Conservation (phyloP, 2,888 invertebrate species). For the Drosophila heteroneura region DNA sequence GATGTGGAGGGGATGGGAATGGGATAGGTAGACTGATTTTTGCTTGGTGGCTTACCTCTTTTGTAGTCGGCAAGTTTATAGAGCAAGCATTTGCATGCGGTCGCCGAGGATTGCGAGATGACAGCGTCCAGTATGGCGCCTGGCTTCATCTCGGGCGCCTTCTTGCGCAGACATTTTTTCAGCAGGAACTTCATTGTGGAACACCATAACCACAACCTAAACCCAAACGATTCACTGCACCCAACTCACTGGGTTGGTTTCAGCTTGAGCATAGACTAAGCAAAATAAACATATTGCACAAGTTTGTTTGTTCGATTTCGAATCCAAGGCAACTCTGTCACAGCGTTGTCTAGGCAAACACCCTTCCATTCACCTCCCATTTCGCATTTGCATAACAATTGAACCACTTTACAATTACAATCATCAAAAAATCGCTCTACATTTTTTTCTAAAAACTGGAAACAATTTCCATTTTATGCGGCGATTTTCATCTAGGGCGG, state of each 20-base stretch:
- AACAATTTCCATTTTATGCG: neutral
- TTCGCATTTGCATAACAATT: neutral
- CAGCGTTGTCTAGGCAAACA: slow-evolving; percentile 50
- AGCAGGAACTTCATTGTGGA: slow-evolving; percentile 81
- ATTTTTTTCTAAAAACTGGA: neutral
- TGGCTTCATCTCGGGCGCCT: slow-evolving; percentile 85
- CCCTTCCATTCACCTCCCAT: neutral
- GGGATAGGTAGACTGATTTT: neutral
- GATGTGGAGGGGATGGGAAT: neutral
- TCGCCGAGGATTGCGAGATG: slow-evolving; percentile 93
- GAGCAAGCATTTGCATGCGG: slow-evolving; percentile 93
- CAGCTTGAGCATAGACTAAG: neutral
- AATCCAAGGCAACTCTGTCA: neutral
- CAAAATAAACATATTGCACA: slow-evolving; percentile 20
- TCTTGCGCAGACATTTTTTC: slow-evolving; percentile 84
- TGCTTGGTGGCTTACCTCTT: slow-evolving; percentile 87
- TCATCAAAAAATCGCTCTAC: neutral
- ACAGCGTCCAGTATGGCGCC: slow-evolving; percentile 95
- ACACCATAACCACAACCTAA: slow-evolving; percentile 12
- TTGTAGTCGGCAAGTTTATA: slow-evolving; percentile 96
- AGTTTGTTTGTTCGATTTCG: slow-evolving; percentile 70
- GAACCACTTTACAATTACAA: neutral
- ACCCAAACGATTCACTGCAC: slow-evolving; percentile 8
- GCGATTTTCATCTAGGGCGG: neutral
- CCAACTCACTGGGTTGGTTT: slow-evolving; percentile 48